Evolutionary conservation across 2,797 vertebrate species (phyloP).

Genomic region (Thripadectes ignobilis): DNA sequence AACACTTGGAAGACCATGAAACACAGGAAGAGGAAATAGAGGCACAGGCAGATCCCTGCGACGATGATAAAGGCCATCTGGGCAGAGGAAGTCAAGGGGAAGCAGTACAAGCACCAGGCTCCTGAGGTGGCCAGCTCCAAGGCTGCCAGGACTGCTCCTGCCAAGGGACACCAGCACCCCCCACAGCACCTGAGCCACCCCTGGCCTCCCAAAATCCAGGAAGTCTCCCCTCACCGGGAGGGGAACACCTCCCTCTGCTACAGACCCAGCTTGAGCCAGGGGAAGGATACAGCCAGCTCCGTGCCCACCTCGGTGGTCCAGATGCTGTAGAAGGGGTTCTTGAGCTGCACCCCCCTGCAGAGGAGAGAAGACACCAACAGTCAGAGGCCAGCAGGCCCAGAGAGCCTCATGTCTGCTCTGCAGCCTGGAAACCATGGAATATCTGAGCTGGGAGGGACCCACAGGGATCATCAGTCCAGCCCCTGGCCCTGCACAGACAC

Average conservation of each 20-base stretch:
- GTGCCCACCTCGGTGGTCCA: conserved; percentile 97
- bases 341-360: conserved; percentile 93
- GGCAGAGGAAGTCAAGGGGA: conserved; percentile 74
- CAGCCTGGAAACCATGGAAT: background rate
- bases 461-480: no score
- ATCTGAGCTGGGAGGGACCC: background rate
- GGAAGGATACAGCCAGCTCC: conserved; percentile 95
- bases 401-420: background rate
- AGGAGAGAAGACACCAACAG: background rate
- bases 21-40: conserved; percentile 97
- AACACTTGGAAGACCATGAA: conserved; percentile 99
- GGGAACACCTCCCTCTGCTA: background rate
- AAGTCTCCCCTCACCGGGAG: background rate
- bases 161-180: background rate
- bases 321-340: conserved; percentile 98
- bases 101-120: background rate
- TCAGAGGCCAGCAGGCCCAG: background rate
- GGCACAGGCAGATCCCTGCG: conserved; percentile 94
- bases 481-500: background rate
- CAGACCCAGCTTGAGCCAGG: rapidly evolving
- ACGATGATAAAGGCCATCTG: conserved; percentile 99
- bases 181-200: background rate
- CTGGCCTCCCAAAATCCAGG: background rate
- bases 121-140: background rate
- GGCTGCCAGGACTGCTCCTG: background rate